Conservation (phyloP, 2,113 vertebrate genomes). For the Engystomops pustulosus region DNA sequence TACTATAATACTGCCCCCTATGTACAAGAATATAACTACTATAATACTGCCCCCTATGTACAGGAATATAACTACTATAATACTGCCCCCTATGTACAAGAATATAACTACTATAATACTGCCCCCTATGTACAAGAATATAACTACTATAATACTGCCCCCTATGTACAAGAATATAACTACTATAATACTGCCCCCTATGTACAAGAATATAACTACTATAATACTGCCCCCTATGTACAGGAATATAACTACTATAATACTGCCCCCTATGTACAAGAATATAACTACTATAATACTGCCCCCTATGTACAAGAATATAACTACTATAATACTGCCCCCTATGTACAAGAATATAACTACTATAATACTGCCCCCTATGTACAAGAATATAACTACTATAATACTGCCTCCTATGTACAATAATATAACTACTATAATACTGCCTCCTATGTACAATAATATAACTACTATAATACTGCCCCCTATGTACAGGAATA, state of each 20-base stretch:
- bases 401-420: too few species aligned
- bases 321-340: constrained; percentile 1
- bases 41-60: background rate
- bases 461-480: constrained; percentile 11
- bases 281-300: constrained; percentile 11
- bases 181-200: background rate
- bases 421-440: constrained; percentile 9
- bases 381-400: too few species aligned
- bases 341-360: too few species aligned
- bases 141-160: constrained; percentile 3
- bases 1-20: constrained; percentile 15
- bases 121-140: constrained; percentile 4
- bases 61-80: constrained; percentile 15
- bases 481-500: background rate
- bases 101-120: constrained; percentile 21
- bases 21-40: constrained; percentile 9
- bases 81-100: constrained; percentile 2
- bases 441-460: background rate
- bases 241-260: constrained; percentile 14
- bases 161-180: constrained; percentile 8
- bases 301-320: background rate
- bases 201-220: constrained; percentile 1
- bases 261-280: background rate
- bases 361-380: too few species aligned
- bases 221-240: background rate